Evolutionary conservation across 2,797 vertebrate species (phyloP), one percentile per base, ranked within the genome.

Genomic region (Hafferia zeledoni): DNA sequence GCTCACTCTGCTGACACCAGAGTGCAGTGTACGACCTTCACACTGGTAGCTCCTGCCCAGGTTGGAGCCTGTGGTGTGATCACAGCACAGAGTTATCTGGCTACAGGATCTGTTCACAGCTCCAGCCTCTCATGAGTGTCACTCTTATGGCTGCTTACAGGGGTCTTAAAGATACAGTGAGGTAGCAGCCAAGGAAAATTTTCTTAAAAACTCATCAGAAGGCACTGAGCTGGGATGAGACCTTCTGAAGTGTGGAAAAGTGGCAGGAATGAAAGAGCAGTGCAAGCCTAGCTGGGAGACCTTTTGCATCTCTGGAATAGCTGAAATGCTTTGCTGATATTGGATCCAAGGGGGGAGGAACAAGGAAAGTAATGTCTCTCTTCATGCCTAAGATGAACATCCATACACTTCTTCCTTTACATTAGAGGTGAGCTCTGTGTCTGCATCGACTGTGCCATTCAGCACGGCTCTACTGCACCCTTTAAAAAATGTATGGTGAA

Each of bases 1-100:
- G 76, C 91, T 94, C 90, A 13, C 88, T 47, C 76, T 88, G 79
- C 91, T 94, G 87, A 96, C 96, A 96, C 95, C 96, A 97, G 94
- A 92, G 92, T 88, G 96, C 95, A 96, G 91, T 92, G 91, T 94
- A 56, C 1, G 63, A 94, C 94, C 94, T 96, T 86, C 76, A 37
- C 94, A 75, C 68, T 12, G 61, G 15, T 78, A 78, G 59, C 50
- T 92, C 24, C 90, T 83, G 83, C 55, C 69, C 84, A 78, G 82
- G 87, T 72, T 11, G 6, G 61, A 87, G 82, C 33, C 24, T 41
- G 25, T 41, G 57, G 30, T 78, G 43, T 19, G 64, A 85, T 80
- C 82, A 23, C 57, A 86, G 82, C 57, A 13, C 33, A 41, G 59
- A 55, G 64, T 30, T 72, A 24, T 35, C 25, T 23, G 53, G 11